Base-by-base conservation (phyloP, 2,797 vertebrate species). In the Dromococcyx pavoninus region DNA sequence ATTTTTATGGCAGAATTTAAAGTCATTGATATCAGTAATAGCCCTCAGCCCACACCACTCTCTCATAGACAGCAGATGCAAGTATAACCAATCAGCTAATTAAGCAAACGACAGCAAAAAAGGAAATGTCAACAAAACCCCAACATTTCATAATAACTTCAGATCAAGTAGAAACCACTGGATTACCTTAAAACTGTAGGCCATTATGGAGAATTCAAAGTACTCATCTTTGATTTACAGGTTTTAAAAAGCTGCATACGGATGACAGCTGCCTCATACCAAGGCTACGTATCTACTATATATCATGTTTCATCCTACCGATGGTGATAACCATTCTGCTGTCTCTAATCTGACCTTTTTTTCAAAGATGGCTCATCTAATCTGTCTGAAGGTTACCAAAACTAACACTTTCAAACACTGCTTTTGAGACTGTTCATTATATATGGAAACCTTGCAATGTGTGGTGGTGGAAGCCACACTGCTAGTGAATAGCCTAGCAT, bases 21-120 rank as follows among this genome's bases (percentile, higher is more conserved):
- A 81, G 73, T 54, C 80, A 93, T 88, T 88, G 83, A 83, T 86
- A 88, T 88, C 3, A 56, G 35, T 62, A 84, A 94, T 90, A 88
- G 43, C 57, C 53, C 69, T n/a, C 37, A 72, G 65, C 27, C 76
- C 86, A 94, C 86, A 66, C 90, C 89, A 39, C 32, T 88, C 51
- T 74, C 39, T 66, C 77, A 25, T 11, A 78, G 57, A 54, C 77
- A 91, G 80, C 81, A 93, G 88, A 71, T 71, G 62, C 48, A 69
- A 83, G 48, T 3, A 13, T 73, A 82, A 73, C 71, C 35, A 23
- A 51, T 39, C 0, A 91, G 57, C 28, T 87, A 67, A 85, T 89
- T 71, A 93, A 87, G 57, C 65, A 92, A 92, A 69, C 19, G 62
- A 32, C 35, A 78, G 32, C 24, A 75, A 82, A 76, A 70, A 48